phyloP scores from a whole-genome alignment of 2,888 invertebrate genomes.

The Napeogenes inachia region DNA sequence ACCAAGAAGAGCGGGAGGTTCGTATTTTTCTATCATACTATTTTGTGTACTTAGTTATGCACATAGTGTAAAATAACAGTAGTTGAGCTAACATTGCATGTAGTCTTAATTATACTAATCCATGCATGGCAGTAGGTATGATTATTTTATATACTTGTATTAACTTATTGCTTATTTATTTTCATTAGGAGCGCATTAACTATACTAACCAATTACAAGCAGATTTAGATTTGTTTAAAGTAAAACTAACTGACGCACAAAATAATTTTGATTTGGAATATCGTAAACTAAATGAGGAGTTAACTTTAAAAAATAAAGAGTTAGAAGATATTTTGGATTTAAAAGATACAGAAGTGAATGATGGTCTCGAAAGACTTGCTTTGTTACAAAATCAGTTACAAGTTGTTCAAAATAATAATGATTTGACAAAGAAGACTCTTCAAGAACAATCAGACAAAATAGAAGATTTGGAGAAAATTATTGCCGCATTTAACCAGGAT shows the following conservation, averaged over 20 bases:
- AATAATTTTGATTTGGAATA: slow-evolving; percentile 34
- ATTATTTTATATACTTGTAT: neutral
- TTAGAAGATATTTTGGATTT: slow-evolving; percentile 41
- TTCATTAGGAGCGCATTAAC: slow-evolving; percentile 52
- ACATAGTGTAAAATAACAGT: too few species aligned
- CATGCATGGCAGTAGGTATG: too few species aligned
- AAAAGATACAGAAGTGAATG: slow-evolving; percentile 51
- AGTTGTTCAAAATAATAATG: slow-evolving; percentile 36
- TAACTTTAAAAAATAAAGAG: slow-evolving; percentile 42
- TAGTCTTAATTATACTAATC: neutral
- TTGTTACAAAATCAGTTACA: slow-evolving; percentile 42
- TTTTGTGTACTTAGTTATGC: slow-evolving; percentile 4
- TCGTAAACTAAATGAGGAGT: slow-evolving; percentile 43
- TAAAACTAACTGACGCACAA: slow-evolving; percentile 46
- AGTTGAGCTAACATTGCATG: slow-evolving; percentile 1
- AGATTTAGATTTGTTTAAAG: slow-evolving; percentile 49
- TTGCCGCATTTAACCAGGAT: slow-evolving; percentile 38
- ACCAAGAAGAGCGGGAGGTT: slow-evolving; percentile 67
- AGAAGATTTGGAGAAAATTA: slow-evolving; percentile 37
- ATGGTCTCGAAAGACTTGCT: slow-evolving; percentile 42
- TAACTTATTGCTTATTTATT: slow-evolving; percentile 20
- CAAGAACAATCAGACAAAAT: slow-evolving; percentile 38
- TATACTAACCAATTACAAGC: slow-evolving; percentile 47
- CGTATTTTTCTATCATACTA: slow-evolving; percentile 36
- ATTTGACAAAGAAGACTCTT: slow-evolving; percentile 30